Percentiles rank a stretch among this genome's conserved stretches.
phyloP scores from a whole-genome alignment of 2,113 vertebrate genomes.

The Alligator sinensis region DNA sequence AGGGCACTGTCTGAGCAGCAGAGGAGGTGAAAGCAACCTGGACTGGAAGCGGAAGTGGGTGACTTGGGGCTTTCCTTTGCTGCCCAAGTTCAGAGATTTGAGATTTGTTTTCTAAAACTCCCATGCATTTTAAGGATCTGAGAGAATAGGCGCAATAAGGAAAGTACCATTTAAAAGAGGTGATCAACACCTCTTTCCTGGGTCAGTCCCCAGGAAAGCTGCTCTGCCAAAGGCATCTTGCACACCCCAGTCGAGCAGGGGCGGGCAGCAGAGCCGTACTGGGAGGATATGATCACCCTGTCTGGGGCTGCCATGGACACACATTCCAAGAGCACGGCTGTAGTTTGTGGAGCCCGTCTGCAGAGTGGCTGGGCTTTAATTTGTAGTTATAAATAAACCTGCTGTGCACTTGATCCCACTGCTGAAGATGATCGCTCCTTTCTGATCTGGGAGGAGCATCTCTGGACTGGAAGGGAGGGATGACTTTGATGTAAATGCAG shows the following conservation, averaged over 20 bases:
- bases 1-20: background rate
- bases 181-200: background rate
- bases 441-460: background rate
- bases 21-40: background rate
- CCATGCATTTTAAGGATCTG: background rate
- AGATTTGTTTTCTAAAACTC: background rate
- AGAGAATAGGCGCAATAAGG: background rate
- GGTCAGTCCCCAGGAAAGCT: background rate
- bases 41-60: background rate
- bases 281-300: background rate
- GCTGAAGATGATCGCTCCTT: background rate
- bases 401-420: background rate
- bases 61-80: background rate
- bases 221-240: background rate
- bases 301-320: background rate
- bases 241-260: background rate
- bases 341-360: background rate
- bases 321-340: background rate
- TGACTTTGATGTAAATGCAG: background rate
- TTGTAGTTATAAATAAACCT: conserved; percentile 40
- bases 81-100: background rate
- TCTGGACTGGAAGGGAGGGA: background rate
- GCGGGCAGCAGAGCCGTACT: background rate
- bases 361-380: conserved; percentile 44
- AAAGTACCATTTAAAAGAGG: background rate